A percentile compares a stretch with the other conserved stretches of the same genome.
Conservation (phyloP, 2,797 vertebrate species). For the Epinephelus malabaricus region DNA sequence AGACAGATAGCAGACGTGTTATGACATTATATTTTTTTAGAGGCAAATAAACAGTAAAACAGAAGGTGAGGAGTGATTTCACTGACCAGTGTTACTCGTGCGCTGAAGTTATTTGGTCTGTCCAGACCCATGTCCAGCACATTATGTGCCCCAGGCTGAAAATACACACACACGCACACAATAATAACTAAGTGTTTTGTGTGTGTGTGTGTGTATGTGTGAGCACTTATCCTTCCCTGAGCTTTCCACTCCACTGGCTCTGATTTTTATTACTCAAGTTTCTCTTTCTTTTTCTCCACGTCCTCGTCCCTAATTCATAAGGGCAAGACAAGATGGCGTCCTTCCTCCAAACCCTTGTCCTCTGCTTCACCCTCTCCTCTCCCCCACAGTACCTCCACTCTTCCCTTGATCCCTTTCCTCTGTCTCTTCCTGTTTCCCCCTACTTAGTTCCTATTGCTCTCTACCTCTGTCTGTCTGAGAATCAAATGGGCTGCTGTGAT, state of each 20-base stretch:
- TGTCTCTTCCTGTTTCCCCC: background rate
- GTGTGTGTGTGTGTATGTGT: slow-evolving; percentile 28
- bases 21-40: background rate
- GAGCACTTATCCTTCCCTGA: slow-evolving; percentile 66
- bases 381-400: slow-evolving; percentile 1
- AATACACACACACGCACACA: slow-evolving; percentile 27
- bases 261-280: slow-evolving; percentile 70
- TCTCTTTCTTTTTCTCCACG: slow-evolving; percentile 67
- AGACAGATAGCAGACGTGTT: background rate
- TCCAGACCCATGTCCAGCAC: slow-evolving; percentile 77
- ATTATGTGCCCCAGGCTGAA: slow-evolving; percentile 73
- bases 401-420: slow-evolving; percentile 26
- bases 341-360: slow-evolving; percentile 49
- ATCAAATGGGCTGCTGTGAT: slow-evolving; percentile 3
- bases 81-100: slow-evolving; percentile 73
- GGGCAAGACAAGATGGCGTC: slow-evolving; percentile 70
- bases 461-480: background rate
- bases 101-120: slow-evolving; percentile 65
- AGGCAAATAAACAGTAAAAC: background rate
- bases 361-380: slow-evolving; percentile 36
- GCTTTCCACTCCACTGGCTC: slow-evolving; percentile 74
- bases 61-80: slow-evolving; percentile 15
- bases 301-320: slow-evolving; percentile 75
- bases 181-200: background rate
- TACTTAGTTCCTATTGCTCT: background rate